Conservation (phyloP, 2,797 vertebrate species). For the Enteromius anoplus region DNA sequence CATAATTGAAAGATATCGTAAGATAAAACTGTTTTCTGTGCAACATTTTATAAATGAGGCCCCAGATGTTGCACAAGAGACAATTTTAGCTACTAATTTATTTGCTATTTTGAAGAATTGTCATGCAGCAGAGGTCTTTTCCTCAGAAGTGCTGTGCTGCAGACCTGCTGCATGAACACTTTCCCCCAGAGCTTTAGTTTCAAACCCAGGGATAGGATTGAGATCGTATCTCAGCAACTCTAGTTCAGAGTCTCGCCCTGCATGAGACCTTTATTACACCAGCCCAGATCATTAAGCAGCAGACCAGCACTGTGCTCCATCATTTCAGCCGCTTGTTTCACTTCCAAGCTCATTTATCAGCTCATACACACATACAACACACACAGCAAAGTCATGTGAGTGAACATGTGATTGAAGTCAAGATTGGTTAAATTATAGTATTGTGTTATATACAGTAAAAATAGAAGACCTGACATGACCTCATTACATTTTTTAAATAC, state of each 20-base stretch:
- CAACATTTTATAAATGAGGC: too few relatives aligned
- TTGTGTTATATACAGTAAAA: not conserved
- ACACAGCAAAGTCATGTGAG: not conserved
- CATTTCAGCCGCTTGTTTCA: slow-evolving; percentile 17
- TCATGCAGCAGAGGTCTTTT: slow-evolving; percentile 11
- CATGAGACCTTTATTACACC: slow-evolving; percentile 31
- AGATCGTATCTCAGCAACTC: slow-evolving; percentile 5
- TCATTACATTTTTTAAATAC: not conserved
- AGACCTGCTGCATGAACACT: slow-evolving; percentile 1
- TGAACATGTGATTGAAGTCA: slow-evolving; percentile 3
- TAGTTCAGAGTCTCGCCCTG: not conserved
- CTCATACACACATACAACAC: not conserved
- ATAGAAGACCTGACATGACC: not conserved
- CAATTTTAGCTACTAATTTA: not conserved
- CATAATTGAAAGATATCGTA: too few relatives aligned
- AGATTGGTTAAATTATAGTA: not conserved
- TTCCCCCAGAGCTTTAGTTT: slow-evolving; percentile 18
- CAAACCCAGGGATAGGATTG: not conserved
- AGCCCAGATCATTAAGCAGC: slow-evolving; percentile 35
- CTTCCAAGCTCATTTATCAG: slow-evolving; percentile 14
- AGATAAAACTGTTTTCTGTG: too few relatives aligned
- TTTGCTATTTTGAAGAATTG: not conserved
- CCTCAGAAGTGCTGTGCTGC: not conserved
- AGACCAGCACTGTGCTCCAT: slow-evolving; percentile 17
- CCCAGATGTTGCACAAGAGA: not conserved